Evolutionary conservation across 2,888 invertebrate species (phyloP).

Genomic region (Ceraclea dissimilis): DNA sequence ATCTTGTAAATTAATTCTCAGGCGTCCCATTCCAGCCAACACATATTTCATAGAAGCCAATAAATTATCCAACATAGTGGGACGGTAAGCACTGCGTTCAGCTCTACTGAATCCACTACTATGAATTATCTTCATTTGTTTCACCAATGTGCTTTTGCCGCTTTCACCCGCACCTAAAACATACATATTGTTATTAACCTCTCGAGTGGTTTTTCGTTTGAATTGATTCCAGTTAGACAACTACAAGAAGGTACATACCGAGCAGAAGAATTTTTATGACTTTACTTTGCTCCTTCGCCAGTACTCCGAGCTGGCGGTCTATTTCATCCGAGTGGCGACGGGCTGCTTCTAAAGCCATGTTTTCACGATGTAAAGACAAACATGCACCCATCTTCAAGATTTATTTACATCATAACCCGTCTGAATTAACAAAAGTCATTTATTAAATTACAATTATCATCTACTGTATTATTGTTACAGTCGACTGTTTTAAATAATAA

Average conservation of each 20-base stretch:
- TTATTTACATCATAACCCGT: not conserved
- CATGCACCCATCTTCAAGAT: constrained; percentile 53
- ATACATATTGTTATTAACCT: not conserved
- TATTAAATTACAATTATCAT: too few species aligned
- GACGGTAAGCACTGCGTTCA: constrained; percentile 54
- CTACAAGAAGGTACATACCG: constrained; percentile 32
- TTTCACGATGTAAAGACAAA: constrained; percentile 54
- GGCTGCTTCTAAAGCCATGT: constrained; percentile 40
- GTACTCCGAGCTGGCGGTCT: constrained; percentile 49
- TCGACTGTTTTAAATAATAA: too few species aligned
- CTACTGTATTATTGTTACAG: too few species aligned
- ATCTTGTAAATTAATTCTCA: constrained; percentile 54
- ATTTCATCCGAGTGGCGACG: constrained; percentile 53
- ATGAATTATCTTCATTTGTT: constrained; percentile 65
- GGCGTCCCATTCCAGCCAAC: constrained; percentile 56
- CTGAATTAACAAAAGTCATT: too few species aligned
- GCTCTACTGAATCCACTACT: constrained; percentile 55
- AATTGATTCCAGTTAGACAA: too few species aligned
- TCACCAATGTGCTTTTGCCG: constrained; percentile 60
- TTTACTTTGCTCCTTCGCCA: constrained; percentile 52
- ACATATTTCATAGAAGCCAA: constrained; percentile 62
- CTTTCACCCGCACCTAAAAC: constrained; percentile 56
- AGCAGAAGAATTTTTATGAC: constrained; percentile 56
- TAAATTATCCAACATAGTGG: constrained; percentile 57
- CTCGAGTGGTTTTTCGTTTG: too few species aligned